Evolutionary conservation across 37 sponge, comb jelly and placozoan species (phyloP), one percentile per base, ranked within the genome.

Genomic region (Halichondria panicea): DNA sequence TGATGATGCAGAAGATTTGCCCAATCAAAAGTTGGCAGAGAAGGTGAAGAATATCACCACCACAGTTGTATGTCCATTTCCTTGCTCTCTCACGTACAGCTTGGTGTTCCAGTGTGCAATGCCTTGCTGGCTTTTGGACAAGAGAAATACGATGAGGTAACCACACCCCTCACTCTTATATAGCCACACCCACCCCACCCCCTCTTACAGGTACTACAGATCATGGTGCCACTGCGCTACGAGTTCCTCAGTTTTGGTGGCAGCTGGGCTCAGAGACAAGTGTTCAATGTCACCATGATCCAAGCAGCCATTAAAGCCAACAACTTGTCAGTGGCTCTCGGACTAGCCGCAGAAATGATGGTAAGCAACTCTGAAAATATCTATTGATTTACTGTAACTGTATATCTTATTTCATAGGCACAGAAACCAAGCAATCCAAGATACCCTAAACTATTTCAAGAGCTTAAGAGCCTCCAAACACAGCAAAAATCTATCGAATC

Each of bases 201-300:
- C 7, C 38, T 36, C 66, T n/a, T 31, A 28, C 68, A 93, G 93
- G 89, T 87, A 5, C 60, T 93, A 34, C 71, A 79, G 21, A 72
- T 88, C 45, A 36, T 93, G 72, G 60, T 93, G 15, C 93, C 93
- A 36, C 63, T 84, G 54, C 58, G 86, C 25, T 81, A 84, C 45
- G 70, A 88, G 65, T 48, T 85, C 43, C 41, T 48, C 25, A 28
- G 46, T 9, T 12, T 93, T 21, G 93, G 93, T 21, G 88, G 93
- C 25, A 93, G 93, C 53, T 88, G 86, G 86, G 93, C 89, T 37
- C 93, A 93, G 82, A 80, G 93, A 77, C 93, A 93, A 37, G 89
- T 88, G 28, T 79, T 93, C 63, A 55, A 59, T 31, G 21, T 81
- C 53, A 93, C 93, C 40, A 55, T 87, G 43, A 84, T 93, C 53